Conservation (phyloP, 1,140 invertebrate genomes). For the Drosophila quadrilineata region DNA sequence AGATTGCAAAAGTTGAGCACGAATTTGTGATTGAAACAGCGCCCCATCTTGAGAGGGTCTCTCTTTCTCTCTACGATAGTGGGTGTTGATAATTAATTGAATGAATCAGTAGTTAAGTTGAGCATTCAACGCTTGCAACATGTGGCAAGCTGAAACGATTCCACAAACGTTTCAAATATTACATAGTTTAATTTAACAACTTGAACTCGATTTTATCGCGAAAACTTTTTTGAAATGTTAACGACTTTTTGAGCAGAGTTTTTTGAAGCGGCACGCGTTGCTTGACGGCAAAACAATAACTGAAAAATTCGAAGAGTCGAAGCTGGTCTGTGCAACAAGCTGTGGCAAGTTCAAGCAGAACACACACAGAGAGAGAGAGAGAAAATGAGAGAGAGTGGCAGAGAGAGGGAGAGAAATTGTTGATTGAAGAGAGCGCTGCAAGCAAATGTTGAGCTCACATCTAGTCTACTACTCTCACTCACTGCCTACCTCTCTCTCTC, state of each 20-base stretch:
- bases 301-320: conserved; percentile 12
- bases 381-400: neutral
- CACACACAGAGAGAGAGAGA: conserved; percentile 3
- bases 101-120: conserved; percentile 14
- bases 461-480: neutral
- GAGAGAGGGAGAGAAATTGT: conserved; percentile 10
- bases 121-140: conserved; percentile 8
- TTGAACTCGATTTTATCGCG: too few species aligned
- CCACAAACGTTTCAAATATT: neutral
- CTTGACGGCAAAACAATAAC: conserved; percentile 39
- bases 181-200: conserved; percentile 11
- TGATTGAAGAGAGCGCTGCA: conserved; percentile 4
- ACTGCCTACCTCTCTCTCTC: neutral
- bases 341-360: conserved; percentile 36
- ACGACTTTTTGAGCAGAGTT: conserved; percentile 2
- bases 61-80: conserved; percentile 8
- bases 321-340: conserved; percentile 22
- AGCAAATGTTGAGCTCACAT: neutral
- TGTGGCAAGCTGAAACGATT: neutral
- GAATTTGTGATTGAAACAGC: conserved; percentile 67
- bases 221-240: conserved; percentile 12
- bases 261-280: conserved; percentile 29
- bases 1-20: conserved; percentile 77
- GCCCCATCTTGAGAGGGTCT: conserved; percentile 41
- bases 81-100: conserved; percentile 30